Conservation (phyloP, 2,888 invertebrate species). For the Pseudolycoriella hygida region DNA sequence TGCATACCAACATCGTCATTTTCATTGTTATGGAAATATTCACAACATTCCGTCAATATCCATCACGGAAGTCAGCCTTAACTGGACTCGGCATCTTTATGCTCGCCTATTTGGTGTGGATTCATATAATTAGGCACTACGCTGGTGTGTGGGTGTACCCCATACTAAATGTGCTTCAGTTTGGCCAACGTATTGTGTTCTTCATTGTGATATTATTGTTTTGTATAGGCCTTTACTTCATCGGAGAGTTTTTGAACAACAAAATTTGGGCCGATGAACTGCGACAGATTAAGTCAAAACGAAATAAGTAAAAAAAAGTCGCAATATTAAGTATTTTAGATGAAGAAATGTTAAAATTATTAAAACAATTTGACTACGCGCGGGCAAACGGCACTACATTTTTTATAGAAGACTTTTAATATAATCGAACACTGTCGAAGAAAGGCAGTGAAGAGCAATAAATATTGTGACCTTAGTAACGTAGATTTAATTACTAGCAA, state of each 20-base stretch:
- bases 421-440: too few species aligned
- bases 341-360: too few species aligned
- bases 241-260: slow-evolving; percentile 55
- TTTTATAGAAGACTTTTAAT: too few species aligned
- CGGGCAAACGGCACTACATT: too few species aligned
- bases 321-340: too few species aligned
- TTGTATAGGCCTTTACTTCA: slow-evolving; percentile 41
- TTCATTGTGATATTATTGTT: slow-evolving; percentile 45
- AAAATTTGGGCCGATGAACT: slow-evolving; percentile 55
- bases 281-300: slow-evolving; percentile 26
- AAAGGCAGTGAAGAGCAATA: too few species aligned
- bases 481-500: too few species aligned
- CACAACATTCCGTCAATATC: slow-evolving; percentile 60
- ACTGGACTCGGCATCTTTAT: slow-evolving; percentile 44
- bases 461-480: too few species aligned
- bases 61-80: slow-evolving; percentile 45
- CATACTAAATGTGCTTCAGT: slow-evolving; percentile 57
- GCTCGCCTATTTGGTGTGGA: slow-evolving; percentile 58
- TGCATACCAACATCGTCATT: slow-evolving; percentile 76
- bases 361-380: too few species aligned
- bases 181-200: slow-evolving; percentile 55
- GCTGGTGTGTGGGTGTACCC: slow-evolving; percentile 87
- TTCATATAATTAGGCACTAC: slow-evolving; percentile 53
- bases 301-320: slow-evolving; percentile 18
- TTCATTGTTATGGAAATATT: slow-evolving; percentile 61